Evolutionary conservation across 1,140 invertebrate genomes (phyloP).

Genomic region (Cephus cinctus): DNA sequence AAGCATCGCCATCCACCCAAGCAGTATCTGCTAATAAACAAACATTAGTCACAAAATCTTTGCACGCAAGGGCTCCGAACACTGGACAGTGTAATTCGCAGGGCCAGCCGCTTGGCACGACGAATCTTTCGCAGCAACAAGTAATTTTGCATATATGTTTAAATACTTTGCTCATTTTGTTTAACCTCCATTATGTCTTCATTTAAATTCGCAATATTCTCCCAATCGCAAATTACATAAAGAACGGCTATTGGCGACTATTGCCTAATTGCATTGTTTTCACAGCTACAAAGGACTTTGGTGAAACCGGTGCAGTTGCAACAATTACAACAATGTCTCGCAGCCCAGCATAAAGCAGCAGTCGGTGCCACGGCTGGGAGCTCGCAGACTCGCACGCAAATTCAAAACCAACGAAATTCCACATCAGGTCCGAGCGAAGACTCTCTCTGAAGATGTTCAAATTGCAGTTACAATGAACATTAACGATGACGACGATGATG

Average conservation of each 20-base stretch:
- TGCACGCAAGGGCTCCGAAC: slow-evolving; percentile 45
- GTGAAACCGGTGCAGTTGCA: slow-evolving; percentile 50
- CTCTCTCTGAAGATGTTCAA: too few species aligned
- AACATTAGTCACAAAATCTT: slow-evolving; percentile 51
- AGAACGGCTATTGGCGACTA: too few species aligned
- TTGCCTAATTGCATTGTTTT: too few species aligned
- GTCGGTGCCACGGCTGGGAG: slow-evolving; percentile 41
- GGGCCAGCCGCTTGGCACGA: slow-evolving; percentile 45
- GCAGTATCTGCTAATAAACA: slow-evolving; percentile 52
- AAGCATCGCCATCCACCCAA: slow-evolving; percentile 48
- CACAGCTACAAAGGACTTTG: slow-evolving; percentile 51
- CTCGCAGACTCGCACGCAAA: slow-evolving; percentile 44
- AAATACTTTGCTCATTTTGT: too few species aligned
- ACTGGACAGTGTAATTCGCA: slow-evolving; percentile 48
- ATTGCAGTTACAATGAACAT: too few species aligned
- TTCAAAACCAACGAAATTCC: slow-evolving; percentile 40
- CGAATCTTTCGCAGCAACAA: slow-evolving; percentile 51
- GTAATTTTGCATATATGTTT: slow-evolving; percentile 26
- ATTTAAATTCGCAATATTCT: too few species aligned
- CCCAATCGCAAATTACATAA: too few species aligned
- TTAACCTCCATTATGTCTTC: too few species aligned
- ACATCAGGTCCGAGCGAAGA: too few species aligned
- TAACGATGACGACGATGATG: too few species aligned
- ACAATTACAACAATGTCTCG: slow-evolving; percentile 52
- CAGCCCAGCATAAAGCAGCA: slow-evolving; percentile 50